Base-by-base conservation (phyloP, 1,140 invertebrate genomes). In the Battus philenor region DNA sequence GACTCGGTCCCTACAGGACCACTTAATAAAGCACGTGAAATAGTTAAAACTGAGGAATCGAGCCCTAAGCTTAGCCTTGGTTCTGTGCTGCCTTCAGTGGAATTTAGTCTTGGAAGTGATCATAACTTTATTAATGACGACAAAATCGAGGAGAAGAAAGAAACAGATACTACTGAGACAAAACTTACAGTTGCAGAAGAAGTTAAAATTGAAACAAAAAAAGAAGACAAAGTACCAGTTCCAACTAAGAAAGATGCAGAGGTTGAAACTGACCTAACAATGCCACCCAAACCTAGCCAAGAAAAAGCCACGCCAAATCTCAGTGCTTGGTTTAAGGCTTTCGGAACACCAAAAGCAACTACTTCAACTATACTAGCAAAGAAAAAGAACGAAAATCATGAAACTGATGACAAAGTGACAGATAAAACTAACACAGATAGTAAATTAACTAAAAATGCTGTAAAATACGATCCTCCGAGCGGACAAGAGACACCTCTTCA, bases 321-420 rank as follows among this genome's bases (percentile, higher is more conserved):
- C 27, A 95, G 93, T 73, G 95, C 94, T 7, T 96, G 94, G 95
- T 93, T 96, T 39, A 95, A 95, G 81, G 94, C 94, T 0, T 96
- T 96, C 74, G 94, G 95, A 26, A 92, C 91, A 0, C 94, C 94
- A 3, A 95, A 90, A 73, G 87, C 59, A 12, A 71, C 72, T n/a
- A 34, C 49, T 3, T 6, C 61, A 15, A 16, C 53, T 29, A 45
- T 41, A 17, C 41, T 45, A 5, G 72, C 85, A 4, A 87, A 88
- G 49, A 88, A 88, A 53, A 87, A 87, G 52, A 20, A 20, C 10
- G 79, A 83, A 15, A 78, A 85, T 34, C 44, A 38, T 18, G 84
- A 83, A 32, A 26, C 44, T 47, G 77, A 85, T 6, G 82, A 87
- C 44, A 80, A 74, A 44, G 2, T 30, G 1, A 9, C 31, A n/a